A percentile compares a stretch with the other conserved stretches of the same genome.
These are phyloP conservation scores for Dendrocopos noguchii DNA, from an alignment of 2,113 vertebrate species.

Conservation along the genomic window DNA sequence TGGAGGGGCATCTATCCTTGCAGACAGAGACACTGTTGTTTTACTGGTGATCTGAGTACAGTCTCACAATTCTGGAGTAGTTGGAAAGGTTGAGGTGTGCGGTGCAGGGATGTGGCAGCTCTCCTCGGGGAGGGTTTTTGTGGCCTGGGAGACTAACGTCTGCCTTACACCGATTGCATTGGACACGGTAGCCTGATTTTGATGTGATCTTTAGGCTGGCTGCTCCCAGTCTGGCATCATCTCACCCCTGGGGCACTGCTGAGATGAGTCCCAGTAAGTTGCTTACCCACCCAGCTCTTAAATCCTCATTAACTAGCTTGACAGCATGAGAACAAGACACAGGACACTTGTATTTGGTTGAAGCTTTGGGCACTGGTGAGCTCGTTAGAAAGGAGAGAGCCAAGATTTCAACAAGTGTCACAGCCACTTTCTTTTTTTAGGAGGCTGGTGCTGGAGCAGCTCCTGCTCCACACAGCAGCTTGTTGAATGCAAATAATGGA, in stretches of 20 bases:
- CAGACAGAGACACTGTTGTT: background rate
- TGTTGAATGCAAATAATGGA: background rate
- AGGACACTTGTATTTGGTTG: background rate
- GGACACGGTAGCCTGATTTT: rapidly evolving
- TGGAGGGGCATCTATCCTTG: background rate
- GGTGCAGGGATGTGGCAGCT: background rate
- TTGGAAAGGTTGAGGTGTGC: background rate
- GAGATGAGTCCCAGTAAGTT: background rate
- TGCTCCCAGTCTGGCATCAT: background rate
- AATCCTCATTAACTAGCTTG: background rate
- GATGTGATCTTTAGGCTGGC: background rate
- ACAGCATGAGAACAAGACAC: background rate
- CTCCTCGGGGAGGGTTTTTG: background rate
- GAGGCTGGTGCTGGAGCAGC: background rate
- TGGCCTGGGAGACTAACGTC: rapidly evolving
- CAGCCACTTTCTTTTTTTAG: background rate
- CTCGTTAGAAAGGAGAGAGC: background rate
- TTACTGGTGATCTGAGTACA: background rate
- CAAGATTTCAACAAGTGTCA: background rate
- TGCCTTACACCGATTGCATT: rapidly evolving
- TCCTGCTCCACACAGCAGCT: background rate
- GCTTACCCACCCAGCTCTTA: background rate
- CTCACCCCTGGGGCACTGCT: rapidly evolving
- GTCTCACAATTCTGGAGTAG: rapidly evolving
- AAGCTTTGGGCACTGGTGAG: background rate